Percentiles rank a stretch among this genome's conserved stretches.
Conservation (phyloP, 1,140 invertebrate genomes). For the Dendroctonus valens region DNA sequence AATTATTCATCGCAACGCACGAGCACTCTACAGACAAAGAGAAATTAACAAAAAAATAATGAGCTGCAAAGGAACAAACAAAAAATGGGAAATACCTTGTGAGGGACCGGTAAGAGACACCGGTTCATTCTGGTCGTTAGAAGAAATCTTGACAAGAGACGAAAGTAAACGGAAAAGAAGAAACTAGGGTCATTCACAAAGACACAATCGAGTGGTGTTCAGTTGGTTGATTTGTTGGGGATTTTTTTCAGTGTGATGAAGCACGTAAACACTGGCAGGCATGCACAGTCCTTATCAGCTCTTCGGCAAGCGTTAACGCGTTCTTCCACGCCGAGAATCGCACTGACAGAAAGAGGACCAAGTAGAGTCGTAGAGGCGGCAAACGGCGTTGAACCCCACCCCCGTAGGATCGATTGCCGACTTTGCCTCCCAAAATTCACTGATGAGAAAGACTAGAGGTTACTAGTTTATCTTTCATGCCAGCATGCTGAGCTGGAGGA, state of each 20-base stretch:
- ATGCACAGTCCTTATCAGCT: constrained; percentile 20
- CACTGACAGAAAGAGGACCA: constrained; percentile 48
- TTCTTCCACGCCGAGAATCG: constrained; percentile 49
- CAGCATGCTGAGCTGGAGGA: too few relatives aligned
- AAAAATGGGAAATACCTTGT: constrained; percentile 28
- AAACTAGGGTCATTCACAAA: constrained; percentile 5
- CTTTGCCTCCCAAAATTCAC: constrained; percentile 26
- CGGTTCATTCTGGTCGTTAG: constrained; percentile 24
- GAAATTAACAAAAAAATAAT: too few relatives aligned
- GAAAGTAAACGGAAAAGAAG: constrained; percentile 5
- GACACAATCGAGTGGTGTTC: background rate
- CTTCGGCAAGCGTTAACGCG: constrained; percentile 36
- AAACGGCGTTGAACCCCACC: constrained; percentile 49
- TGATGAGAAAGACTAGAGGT: background rate
- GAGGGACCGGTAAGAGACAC: constrained; percentile 28
- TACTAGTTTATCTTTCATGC: too few relatives aligned
- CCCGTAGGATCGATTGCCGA: constrained; percentile 50
- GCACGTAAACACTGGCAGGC: constrained; percentile 30
- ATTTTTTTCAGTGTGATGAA: background rate
- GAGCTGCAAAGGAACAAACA: background rate
- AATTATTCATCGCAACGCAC: too few relatives aligned
- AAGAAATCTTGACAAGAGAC: constrained; percentile 30
- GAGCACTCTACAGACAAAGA: too few relatives aligned
- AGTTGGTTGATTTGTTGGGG: too few relatives aligned
- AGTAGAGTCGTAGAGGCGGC: constrained; percentile 14